phyloP scores from a whole-genome alignment of 2,797 vertebrate genomes.

The Mus spretus region DNA sequence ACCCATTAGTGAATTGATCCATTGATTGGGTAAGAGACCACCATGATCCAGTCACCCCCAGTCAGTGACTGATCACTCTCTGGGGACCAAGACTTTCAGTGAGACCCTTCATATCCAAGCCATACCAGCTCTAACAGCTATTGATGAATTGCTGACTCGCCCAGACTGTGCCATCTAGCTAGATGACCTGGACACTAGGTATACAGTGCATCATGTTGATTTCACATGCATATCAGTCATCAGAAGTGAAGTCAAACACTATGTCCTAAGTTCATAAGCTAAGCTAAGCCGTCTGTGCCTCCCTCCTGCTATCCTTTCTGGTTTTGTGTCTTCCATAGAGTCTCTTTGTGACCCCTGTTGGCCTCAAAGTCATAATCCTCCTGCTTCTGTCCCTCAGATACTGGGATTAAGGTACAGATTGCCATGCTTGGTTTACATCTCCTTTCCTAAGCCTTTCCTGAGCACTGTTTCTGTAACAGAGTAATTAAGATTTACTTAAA shows the following conservation, averaged over 20 bases:
- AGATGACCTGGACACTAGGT: neutral
- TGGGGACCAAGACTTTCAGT: neutral
- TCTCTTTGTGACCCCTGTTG: neutral
- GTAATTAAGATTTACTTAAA: neutral
- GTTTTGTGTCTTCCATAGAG: neutral
- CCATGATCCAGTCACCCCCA: neutral
- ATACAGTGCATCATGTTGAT: neutral
- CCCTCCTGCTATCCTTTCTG: neutral
- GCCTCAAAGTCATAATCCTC: neutral
- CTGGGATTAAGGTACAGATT: neutral
- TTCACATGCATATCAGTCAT: no score
- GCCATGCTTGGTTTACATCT: no score
- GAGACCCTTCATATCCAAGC: neutral
- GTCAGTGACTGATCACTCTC: neutral
- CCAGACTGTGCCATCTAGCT: neutral
- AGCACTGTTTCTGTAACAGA: neutral
- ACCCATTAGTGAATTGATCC: neutral
- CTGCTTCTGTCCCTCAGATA: neutral
- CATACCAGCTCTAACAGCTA: neutral
- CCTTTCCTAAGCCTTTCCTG: neutral
- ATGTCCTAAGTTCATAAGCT: neutral
- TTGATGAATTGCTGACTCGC: neutral
- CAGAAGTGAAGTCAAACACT: neutral
- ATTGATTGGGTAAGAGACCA: neutral
- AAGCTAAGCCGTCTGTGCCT: no score